Percentiles rank a stretch among this genome's conserved stretches.
These are phyloP conservation scores for Acheta domesticus DNA, from an alignment of 2,888 invertebrate species.

Conservation along the genomic window DNA sequence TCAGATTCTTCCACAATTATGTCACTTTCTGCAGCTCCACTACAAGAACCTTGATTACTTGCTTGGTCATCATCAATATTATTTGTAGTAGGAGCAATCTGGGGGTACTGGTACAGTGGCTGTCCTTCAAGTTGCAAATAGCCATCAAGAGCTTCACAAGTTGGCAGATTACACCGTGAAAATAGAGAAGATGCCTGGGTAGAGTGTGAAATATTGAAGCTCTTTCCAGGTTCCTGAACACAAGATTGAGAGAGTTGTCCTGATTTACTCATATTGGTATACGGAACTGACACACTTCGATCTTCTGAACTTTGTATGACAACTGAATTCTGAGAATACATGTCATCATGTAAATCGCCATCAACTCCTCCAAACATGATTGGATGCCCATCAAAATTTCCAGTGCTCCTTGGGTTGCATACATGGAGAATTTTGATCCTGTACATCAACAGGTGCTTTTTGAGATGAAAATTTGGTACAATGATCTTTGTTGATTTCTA, in stretches of 20 bases:
- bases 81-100: background rate
- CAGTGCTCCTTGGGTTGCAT: conserved; percentile 26
- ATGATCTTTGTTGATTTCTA: conserved; percentile 30
- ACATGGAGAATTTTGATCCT: conserved; percentile 18
- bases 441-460: conserved; percentile 23
- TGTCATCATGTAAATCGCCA: background rate
- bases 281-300: background rate
- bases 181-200: background rate
- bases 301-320: background rate
- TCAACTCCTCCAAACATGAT: background rate
- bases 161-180: background rate
- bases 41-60: conserved; percentile 31
- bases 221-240: background rate
- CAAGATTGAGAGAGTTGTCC: background rate
- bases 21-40: conserved; percentile 36
- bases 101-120: background rate
- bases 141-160: conserved; percentile 4
- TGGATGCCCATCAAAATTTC: background rate
- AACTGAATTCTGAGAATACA: background rate
- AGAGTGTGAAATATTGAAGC: background rate
- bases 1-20: conserved; percentile 37
- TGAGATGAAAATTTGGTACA: conserved; percentile 30
- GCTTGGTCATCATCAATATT: conserved; percentile 18
- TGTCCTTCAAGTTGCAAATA: conserved; percentile 5
- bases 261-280: background rate